Evolutionary conservation across 1,140 invertebrate genomes (phyloP).

Genomic region (Drosophila kurseongensis): DNA sequence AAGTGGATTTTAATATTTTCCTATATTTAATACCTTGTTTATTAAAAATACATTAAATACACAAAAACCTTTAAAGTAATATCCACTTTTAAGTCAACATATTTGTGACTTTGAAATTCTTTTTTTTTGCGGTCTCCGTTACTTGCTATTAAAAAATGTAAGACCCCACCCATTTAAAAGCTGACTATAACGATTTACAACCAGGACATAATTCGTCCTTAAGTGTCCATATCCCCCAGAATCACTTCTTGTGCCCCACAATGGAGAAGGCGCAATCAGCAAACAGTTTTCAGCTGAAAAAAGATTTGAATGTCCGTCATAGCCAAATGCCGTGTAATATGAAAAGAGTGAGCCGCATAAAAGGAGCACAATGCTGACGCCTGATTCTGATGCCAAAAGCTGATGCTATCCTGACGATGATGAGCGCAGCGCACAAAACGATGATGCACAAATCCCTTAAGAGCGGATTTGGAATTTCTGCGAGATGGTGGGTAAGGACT

Average conservation of each 20-base stretch:
- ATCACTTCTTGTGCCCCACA: constrained; percentile 31
- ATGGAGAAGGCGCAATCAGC: constrained; percentile 44
- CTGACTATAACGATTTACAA: background rate
- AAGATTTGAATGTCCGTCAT: constrained; percentile 63
- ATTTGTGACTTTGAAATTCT: background rate
- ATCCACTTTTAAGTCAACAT: background rate
- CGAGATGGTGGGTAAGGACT: constrained; percentile 16
- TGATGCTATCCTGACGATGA: constrained; percentile 38
- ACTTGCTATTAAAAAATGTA: background rate
- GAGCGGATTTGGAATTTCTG: constrained; percentile 64
- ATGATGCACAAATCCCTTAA: constrained; percentile 72
- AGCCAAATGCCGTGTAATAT: constrained; percentile 57
- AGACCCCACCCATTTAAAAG: background rate
- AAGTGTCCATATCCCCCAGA: constrained; percentile 26
- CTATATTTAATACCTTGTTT: too few species aligned
- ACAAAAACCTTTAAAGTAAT: too few species aligned
- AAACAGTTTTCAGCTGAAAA: constrained; percentile 58
- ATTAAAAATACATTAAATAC: too few species aligned
- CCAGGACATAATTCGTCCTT: constrained; percentile 4
- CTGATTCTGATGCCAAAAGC: constrained; percentile 32
- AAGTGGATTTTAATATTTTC: too few species aligned
- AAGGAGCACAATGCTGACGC: constrained; percentile 58
- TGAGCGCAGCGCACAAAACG: constrained; percentile 57
- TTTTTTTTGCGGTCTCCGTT: background rate
- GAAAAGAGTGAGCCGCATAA: constrained; percentile 57